These are phyloP conservation scores for Vesta saturnalis DNA, from an alignment of 2,888 invertebrate genomes.

Conservation along the genomic window DNA sequence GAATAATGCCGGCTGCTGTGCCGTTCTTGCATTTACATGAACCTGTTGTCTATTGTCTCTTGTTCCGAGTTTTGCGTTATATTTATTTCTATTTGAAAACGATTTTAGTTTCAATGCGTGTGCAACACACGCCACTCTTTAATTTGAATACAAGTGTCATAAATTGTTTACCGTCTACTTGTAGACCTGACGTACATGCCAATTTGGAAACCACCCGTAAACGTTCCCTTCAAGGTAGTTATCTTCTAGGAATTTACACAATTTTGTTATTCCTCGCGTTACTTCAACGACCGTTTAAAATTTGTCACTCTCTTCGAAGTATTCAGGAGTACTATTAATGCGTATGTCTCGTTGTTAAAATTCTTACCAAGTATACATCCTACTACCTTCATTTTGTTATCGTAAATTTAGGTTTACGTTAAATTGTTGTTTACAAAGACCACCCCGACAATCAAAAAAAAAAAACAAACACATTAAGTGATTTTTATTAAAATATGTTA, in stretches of 20 bases:
- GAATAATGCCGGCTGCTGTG: conserved; percentile 44
- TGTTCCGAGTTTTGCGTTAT: conserved; percentile 26
- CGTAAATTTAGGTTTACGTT: background rate
- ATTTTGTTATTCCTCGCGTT: conserved; percentile 32
- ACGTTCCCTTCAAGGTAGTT: conserved; percentile 26
- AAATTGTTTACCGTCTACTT: conserved; percentile 43
- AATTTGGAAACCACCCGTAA: conserved; percentile 48
- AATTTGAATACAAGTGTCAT: conserved; percentile 37
- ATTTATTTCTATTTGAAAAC: conserved; percentile 26
- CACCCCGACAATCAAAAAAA: no score
- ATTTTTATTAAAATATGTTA: no score
- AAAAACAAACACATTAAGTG: no score
- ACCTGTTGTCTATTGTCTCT: conserved; percentile 44
- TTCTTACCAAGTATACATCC: conserved; percentile 11
- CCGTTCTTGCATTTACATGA: conserved; percentile 40
- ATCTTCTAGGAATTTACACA: conserved; percentile 26
- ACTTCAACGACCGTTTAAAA: conserved; percentile 21
- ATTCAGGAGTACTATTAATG: conserved; percentile 16
- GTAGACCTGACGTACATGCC: conserved; percentile 47
- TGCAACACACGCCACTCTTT: conserved; percentile 28
- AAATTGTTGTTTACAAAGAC: conserved; percentile 41
- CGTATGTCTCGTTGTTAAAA: conserved; percentile 23
- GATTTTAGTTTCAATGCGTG: conserved; percentile 24
- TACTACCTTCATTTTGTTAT: background rate
- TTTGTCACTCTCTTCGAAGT: conserved; percentile 23